A percentile compares a stretch with the other conserved stretches of the same genome.
These are phyloP conservation scores for Drosophila rubida DNA, from an alignment of 2,888 invertebrate species.

Conservation along the genomic window DNA sequence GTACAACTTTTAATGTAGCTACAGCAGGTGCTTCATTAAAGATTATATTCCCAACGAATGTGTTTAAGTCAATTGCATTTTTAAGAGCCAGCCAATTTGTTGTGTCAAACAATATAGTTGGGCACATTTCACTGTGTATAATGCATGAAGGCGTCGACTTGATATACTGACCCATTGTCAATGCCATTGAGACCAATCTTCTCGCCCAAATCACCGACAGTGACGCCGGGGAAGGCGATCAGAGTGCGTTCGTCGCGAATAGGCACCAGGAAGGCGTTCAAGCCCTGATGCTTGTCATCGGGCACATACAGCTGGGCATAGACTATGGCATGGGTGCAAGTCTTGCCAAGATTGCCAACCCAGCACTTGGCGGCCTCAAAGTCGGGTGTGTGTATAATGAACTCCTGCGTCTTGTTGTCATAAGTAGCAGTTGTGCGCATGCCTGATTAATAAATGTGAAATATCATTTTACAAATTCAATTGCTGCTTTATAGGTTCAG, in stretches of 20 bases:
- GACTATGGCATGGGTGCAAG: conserved; percentile 93
- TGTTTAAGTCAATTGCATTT: neutral
- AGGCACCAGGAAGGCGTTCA: conserved; percentile 95
- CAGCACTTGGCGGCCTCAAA: conserved; percentile 94
- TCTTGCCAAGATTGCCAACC: conserved; percentile 89
- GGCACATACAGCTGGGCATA: conserved; percentile 95
- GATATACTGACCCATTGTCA: conserved; percentile 92
- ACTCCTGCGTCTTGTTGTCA: conserved; percentile 89
- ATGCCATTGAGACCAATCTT: conserved; percentile 96
- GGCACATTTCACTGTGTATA: neutral
- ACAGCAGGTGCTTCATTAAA: neutral
- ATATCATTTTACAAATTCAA: neutral
- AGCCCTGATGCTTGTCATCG: conserved; percentile 91
- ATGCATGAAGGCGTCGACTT: too few relatives aligned
- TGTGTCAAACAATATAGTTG: neutral
- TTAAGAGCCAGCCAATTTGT: neutral
- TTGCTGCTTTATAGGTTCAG: neutral
- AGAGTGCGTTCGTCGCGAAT: conserved; percentile 91
- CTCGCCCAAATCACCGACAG: conserved; percentile 96
- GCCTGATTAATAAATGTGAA: conserved; percentile 80
- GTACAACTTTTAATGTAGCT: neutral
- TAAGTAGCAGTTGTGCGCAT: conserved; percentile 95
- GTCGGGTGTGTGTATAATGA: conserved; percentile 91
- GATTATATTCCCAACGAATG: neutral
- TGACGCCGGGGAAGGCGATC: conserved; percentile 90